phyloP scores from a whole-genome alignment of 2,888 invertebrate genomes.

The Lochmaea capreae region DNA sequence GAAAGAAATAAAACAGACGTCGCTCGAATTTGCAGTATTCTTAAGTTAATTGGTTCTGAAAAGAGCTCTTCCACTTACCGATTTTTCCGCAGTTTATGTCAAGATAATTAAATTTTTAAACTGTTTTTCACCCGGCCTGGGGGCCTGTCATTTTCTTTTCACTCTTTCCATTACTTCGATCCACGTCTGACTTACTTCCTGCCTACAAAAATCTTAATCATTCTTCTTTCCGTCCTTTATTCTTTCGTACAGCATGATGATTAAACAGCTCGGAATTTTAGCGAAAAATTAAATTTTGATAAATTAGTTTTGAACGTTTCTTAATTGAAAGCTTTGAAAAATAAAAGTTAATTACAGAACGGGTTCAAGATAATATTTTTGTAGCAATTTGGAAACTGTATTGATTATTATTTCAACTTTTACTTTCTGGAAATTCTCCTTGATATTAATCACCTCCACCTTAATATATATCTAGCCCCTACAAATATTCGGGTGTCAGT shows the following conservation, averaged over 20 bases:
- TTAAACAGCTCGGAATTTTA: slow-evolving; percentile 11
- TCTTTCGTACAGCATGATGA: slow-evolving; percentile 24
- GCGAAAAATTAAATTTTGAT: slow-evolving; percentile 21
- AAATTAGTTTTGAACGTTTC: slow-evolving; percentile 12
- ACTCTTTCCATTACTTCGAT: slow-evolving; percentile 42
- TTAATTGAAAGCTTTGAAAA: neutral
- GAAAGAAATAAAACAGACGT: slow-evolving; percentile 42
- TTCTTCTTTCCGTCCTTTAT: slow-evolving; percentile 23
- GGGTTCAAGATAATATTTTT: neutral
- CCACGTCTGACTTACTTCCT: slow-evolving; percentile 31
- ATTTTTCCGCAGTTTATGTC: slow-evolving; percentile 62
- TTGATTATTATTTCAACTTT: neutral
- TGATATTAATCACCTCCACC: too few species aligned
- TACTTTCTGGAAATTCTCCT: neutral
- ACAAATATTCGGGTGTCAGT: too few species aligned
- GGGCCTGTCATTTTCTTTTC: slow-evolving; percentile 38
- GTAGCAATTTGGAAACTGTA: neutral
- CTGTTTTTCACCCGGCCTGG: slow-evolving; percentile 56
- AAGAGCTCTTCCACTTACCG: slow-evolving; percentile 62
- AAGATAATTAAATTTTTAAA: slow-evolving; percentile 64
- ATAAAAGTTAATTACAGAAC: neutral
- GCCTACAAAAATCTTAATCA: slow-evolving; percentile 37
- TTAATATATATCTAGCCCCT: too few species aligned
- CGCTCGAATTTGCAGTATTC: slow-evolving; percentile 49
- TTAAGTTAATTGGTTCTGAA: slow-evolving; percentile 63